Evolutionary conservation across 2,797 vertebrate genomes (phyloP).

Genomic region (Australoheros facetus): DNA sequence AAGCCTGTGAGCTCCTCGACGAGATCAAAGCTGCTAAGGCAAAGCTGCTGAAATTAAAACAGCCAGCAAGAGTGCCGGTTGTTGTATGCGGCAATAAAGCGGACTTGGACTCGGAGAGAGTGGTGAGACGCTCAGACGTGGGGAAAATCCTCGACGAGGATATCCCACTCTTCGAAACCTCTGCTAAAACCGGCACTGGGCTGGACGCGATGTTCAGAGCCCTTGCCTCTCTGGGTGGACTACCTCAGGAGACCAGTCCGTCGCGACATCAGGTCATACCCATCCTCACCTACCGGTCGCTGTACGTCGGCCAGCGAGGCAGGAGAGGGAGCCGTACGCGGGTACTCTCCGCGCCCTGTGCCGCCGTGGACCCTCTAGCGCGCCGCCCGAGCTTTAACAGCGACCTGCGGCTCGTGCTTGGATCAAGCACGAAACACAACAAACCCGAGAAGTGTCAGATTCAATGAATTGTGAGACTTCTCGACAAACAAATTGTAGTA

Average conservation of each 20-base stretch:
- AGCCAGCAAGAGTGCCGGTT: conserved; percentile 43
- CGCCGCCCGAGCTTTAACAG: conserved; percentile 80
- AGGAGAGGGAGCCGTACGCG: conserved; percentile 47
- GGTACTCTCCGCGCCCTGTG: conserved; percentile 61
- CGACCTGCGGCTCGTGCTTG: conserved; percentile 79
- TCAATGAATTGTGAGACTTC: conserved; percentile 79
- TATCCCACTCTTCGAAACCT: conserved; percentile 71
- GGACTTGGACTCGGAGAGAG: conserved; percentile 64
- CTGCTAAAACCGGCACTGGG: conserved; percentile 74
- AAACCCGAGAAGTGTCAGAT: conserved; percentile 83
- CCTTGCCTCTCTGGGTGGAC: conserved; percentile 70
- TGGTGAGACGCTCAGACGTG: conserved; percentile 54
- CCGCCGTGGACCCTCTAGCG: conserved; percentile 75
- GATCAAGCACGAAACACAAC: conserved; percentile 73
- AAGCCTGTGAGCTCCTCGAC: conserved; percentile 64
- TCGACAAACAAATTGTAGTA: conserved; percentile 75
- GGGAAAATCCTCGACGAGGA: conserved; percentile 59
- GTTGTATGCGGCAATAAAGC: conserved; percentile 81
- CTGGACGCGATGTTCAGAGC: conserved; percentile 72
- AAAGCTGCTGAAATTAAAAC: conserved; percentile 71
- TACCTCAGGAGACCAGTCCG: conserved; percentile 76
- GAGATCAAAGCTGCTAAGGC: conserved; percentile 76
- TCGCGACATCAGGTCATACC: conserved; percentile 73
- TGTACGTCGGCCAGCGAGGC: conserved; percentile 58
- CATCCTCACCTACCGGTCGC: conserved; percentile 71